phyloP scores from a whole-genome alignment of 2,797 vertebrate species.

The Cyclura pinguis region DNA sequence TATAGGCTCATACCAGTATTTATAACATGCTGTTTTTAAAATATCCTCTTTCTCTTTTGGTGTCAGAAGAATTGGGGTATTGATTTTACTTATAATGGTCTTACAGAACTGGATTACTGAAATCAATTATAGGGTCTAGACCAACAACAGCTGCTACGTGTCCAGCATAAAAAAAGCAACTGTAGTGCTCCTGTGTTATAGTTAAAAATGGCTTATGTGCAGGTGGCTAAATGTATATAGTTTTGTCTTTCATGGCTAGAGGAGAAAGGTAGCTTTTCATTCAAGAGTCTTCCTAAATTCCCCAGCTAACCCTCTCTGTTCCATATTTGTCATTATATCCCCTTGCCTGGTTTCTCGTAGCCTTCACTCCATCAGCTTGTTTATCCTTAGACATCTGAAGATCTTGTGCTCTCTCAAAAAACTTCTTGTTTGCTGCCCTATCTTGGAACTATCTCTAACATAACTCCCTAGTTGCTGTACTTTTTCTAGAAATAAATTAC shows the following conservation, averaged over 20 bases:
- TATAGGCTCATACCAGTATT: not conserved
- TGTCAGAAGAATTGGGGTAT: not conserved
- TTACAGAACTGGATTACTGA: not conserved
- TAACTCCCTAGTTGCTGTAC: not conserved
- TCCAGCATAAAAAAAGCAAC: not conserved
- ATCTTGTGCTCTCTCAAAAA: too few relatives aligned
- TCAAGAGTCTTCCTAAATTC: too few relatives aligned
- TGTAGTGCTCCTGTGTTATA: not conserved
- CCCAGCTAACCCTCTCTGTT: too few relatives aligned
- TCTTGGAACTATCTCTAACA: too few relatives aligned
- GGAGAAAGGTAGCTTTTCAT: not conserved
- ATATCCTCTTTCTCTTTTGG: not conserved
- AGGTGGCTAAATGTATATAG: not conserved
- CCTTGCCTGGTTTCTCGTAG: not conserved
- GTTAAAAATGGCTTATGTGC: not conserved
- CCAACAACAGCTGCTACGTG: not conserved
- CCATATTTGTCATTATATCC: too few relatives aligned
- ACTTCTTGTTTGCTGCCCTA: too few relatives aligned
- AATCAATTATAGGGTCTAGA: not conserved
- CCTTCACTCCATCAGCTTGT: not conserved
- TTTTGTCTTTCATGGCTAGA: not conserved
- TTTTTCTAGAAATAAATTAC: too few relatives aligned
- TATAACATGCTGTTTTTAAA: not conserved
- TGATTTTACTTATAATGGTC: constrained; percentile 27
- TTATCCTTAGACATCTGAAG: too few relatives aligned